Evolutionary conservation across 2,113 vertebrate species (phyloP).

Genomic region (Ascaphus truei): DNA sequence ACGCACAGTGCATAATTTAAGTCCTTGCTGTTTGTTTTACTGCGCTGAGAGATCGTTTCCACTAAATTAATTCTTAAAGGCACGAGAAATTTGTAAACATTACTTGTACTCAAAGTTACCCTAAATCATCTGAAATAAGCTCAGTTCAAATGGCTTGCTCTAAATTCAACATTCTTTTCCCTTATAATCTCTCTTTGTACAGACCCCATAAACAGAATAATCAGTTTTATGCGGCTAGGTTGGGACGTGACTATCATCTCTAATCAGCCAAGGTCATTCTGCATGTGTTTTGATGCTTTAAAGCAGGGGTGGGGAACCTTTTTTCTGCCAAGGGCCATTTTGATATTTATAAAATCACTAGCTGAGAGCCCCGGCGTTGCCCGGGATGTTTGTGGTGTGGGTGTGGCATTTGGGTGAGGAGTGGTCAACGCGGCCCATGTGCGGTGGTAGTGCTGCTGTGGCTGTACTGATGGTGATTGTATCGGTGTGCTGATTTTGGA

Average conservation of each 20-base stretch:
- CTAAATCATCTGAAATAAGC: constrained; percentile 48
- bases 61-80: constrained; percentile 26
- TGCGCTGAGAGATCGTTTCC: constrained; percentile 1
- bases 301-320: too few species aligned
- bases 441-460: too few species aligned
- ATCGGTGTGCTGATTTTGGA: too few species aligned
- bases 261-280: constrained; percentile 38
- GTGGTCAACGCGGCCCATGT: too few species aligned
- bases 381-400: too few species aligned
- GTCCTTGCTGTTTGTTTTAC: constrained; percentile 3
- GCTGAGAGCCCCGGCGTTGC: too few species aligned
- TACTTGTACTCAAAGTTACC: constrained; percentile 38
- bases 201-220: constrained; percentile 45
- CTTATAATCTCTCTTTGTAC: constrained; percentile 44
- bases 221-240: constrained; percentile 34
- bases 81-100: constrained; percentile 31
- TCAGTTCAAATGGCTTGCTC: constrained; percentile 41
- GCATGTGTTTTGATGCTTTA: constrained; percentile 36
- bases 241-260: constrained; percentile 31
- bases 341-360: too few species aligned
- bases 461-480: too few species aligned
- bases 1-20: not conserved
- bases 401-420: too few species aligned
- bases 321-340: too few species aligned
- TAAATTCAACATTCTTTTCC: constrained; percentile 38